phyloP scores from a whole-genome alignment of 1,140 invertebrate species.

The Cryptotermes secundus region DNA sequence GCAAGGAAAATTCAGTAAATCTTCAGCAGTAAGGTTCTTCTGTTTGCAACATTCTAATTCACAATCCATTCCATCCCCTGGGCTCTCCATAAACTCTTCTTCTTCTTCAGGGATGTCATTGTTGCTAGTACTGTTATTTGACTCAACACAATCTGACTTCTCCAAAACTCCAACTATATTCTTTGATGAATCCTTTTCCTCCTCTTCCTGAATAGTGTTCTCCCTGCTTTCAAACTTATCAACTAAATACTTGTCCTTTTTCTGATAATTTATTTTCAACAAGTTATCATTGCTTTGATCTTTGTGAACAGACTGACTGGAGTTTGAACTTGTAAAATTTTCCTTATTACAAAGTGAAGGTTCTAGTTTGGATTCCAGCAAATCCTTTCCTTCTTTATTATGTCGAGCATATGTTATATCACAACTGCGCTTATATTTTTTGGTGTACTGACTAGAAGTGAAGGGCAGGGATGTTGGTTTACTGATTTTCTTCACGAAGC shows the following conservation, averaged over 20 bases:
- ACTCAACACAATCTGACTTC: neutral
- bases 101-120: constrained; percentile 20
- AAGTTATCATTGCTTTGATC: neutral
- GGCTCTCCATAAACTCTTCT: constrained; percentile 18
- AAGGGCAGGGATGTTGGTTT: constrained; percentile 36
- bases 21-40: neutral
- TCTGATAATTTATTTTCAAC: neutral
- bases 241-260: neutral
- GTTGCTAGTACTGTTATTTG: neutral
- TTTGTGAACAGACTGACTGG: neutral
- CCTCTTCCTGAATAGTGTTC: neutral
- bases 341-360: neutral
- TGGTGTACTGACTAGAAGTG: constrained; percentile 29
- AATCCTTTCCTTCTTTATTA: constrained; percentile 24
- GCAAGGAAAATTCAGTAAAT: neutral
- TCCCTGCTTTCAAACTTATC: constrained; percentile 5
- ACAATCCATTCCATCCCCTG: constrained; percentile 15
- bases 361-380: neutral
- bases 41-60: constrained; percentile 21
- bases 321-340: neutral
- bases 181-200: neutral
- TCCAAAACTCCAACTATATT: neutral
- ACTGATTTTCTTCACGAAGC: constrained; percentile 31
- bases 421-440: constrained; percentile 26
- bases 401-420: neutral